These are phyloP conservation scores for Pollimyrus isidori DNA, from an alignment of 2,113 vertebrate genomes.

Conservation along the genomic window DNA sequence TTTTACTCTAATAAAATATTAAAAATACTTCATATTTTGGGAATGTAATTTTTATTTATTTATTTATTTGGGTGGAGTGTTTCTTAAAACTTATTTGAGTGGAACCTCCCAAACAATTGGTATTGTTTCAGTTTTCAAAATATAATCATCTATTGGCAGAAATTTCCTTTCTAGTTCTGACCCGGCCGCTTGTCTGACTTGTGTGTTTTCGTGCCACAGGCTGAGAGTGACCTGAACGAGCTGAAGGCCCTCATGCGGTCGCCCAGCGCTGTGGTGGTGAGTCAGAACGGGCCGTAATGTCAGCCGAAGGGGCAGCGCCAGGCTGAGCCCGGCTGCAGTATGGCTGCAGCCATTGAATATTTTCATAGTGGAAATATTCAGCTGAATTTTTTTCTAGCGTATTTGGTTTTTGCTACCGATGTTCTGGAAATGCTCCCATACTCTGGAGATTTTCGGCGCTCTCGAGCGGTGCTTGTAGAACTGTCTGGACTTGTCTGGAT, in stretches of 20 bases:
- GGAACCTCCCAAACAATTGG: too few species aligned
- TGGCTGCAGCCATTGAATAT: neutral
- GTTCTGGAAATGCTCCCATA: neutral
- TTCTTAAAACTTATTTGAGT: too few species aligned
- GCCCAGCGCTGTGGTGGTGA: conserved; percentile 93
- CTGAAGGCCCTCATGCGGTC: conserved; percentile 96
- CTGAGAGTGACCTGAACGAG: conserved; percentile 96
- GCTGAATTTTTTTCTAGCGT: neutral
- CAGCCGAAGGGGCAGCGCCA: neutral
- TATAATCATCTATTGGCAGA: neutral
- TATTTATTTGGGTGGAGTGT: too few species aligned
- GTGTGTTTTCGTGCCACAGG: conserved; percentile 61
- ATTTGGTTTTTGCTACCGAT: neutral
- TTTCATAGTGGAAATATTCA: neutral
- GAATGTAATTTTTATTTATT: too few species aligned
- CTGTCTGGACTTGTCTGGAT: neutral
- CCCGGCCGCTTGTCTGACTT: neutral
- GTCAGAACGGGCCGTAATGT: conserved; percentile 36
- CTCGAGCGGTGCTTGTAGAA: neutral
- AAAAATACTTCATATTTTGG: too few species aligned
- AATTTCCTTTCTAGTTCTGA: neutral
- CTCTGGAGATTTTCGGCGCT: neutral
- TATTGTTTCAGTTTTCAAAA: too few species aligned
- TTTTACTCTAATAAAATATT: too few species aligned
- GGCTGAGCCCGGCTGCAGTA: neutral